Evolutionary conservation across 1,140 invertebrate species (phyloP).

Genomic region (Acromyrmex echinatior): DNA sequence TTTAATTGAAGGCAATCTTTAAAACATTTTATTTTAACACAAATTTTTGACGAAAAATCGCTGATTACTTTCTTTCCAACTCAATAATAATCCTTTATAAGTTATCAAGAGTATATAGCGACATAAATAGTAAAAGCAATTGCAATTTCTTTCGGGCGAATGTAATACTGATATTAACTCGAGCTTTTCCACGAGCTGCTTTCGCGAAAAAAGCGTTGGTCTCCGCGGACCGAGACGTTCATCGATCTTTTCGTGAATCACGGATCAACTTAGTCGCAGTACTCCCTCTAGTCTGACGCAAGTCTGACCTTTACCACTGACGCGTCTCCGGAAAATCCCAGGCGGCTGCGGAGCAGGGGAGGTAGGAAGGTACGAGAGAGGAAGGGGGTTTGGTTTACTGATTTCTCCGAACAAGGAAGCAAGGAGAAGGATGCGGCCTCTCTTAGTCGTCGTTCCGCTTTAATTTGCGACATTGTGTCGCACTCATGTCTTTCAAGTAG

Average conservation of each 20-base stretch:
- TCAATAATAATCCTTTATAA: not conserved
- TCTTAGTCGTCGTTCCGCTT: constrained; percentile 72
- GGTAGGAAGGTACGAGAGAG: not conserved
- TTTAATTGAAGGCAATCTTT: too few species aligned
- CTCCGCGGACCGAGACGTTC: constrained; percentile 33
- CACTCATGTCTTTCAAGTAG: constrained; percentile 74
- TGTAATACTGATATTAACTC: constrained; percentile 21
- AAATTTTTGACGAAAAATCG: too few species aligned
- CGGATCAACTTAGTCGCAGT: constrained; percentile 61
- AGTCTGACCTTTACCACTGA: constrained; percentile 68
- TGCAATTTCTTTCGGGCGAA: constrained; percentile 37
- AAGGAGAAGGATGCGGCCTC: constrained; percentile 25
- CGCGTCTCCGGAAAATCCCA: constrained; percentile 51
- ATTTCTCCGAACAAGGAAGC: constrained; percentile 47
- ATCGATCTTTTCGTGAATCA: constrained; percentile 69
- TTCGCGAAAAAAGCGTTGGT: constrained; percentile 52
- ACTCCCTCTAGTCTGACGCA: constrained; percentile 56
- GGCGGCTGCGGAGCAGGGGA: constrained; percentile 12
- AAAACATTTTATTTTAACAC: too few species aligned
- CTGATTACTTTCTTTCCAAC: too few species aligned
- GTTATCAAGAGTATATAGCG: not conserved
- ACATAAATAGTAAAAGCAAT: not conserved
- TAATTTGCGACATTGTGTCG: constrained; percentile 79
- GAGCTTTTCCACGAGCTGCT: not conserved
- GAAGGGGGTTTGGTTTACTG: constrained; percentile 3